phyloP scores from a whole-genome alignment of 1,140 invertebrate genomes.

The Brachionus calyciflorus region DNA sequence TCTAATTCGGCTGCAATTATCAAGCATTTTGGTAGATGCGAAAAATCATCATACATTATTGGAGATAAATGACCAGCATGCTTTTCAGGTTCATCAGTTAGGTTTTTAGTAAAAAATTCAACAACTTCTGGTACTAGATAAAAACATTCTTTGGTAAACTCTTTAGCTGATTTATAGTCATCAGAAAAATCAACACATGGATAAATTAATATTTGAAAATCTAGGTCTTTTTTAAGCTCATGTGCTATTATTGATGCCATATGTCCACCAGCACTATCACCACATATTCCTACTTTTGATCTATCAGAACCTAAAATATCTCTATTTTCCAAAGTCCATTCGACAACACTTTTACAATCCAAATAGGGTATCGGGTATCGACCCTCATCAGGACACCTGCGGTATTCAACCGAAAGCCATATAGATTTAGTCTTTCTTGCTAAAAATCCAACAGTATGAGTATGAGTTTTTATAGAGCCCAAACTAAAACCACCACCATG shows the following conservation, averaged over 20 bases:
- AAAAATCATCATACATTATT: constrained; percentile 2
- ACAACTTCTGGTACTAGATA: background rate
- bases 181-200: constrained; percentile 22
- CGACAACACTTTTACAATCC: constrained; percentile 27
- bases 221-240: constrained; percentile 2
- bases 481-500: constrained; percentile 42
- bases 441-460: constrained; percentile 13
- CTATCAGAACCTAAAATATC: background rate
- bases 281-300: background rate
- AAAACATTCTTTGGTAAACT: constrained; percentile 31
- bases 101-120: constrained; percentile 31
- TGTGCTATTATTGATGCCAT: constrained; percentile 28
- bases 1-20: constrained; percentile 42
- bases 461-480: constrained; percentile 30
- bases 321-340: constrained; percentile 33
- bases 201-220: constrained; percentile 42
- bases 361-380: background rate
- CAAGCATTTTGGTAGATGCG: constrained; percentile 1
- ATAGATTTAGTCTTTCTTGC: constrained; percentile 13
- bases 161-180: constrained; percentile 12
- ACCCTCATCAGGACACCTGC: constrained; percentile 21
- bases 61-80: constrained; percentile 7
- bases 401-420: constrained; percentile 32
- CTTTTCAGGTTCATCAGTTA: constrained; percentile 11
- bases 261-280: constrained; percentile 40